Evolutionary conservation across 2,797 vertebrate genomes (phyloP), one percentile per base, ranked within the genome.

Genomic region (Strix occidentalis): DNA sequence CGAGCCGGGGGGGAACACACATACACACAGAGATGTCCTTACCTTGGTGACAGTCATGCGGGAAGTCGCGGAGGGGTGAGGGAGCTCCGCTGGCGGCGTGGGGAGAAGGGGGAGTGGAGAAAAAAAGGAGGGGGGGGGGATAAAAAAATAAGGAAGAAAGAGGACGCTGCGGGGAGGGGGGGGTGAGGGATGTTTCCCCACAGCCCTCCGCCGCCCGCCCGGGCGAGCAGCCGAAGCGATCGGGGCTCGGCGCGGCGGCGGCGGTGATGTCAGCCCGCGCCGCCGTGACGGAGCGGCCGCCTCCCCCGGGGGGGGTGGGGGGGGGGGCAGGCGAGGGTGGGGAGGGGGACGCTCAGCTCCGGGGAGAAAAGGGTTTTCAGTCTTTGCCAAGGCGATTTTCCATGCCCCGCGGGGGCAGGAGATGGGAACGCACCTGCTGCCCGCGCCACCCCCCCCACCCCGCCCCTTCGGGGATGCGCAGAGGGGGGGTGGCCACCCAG

Each of bases 41-140:
- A 99, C 99, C 99, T 99, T 98, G 97, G 99, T 99, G 98, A 99
- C 98, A 98, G 99, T 99, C 99, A 99, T 99, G 98, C 99, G 99
- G 99, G 98, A 98, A 92, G 97, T 96, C 96, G 89, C 51, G 92
- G 80, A 80, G 53, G 77, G 76, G 89, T 35, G 96, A 37, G 94
- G 80, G 58, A 76, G 89, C 93, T 78, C 65, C 50, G 20, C 97
- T 56, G 58, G n/a, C 20, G 43, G 79, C 43, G 45, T 41, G 41
- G 15, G 66, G 56, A 11, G 70, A 33, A 71, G 69, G 21, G 57
- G 10, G 9, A 18, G 8, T 16, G 21, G 20, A 21, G 12, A 11
- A 15, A 35, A 33, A 25, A 8, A 57, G 16, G 9, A 4, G 17
- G 13, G 25, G 8, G 8, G 3, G 24, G 35, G 46, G 46, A 48